A percentile compares a stretch with the other conserved stretches of the same genome.
These are phyloP conservation scores for Philopotamus ludificatus DNA, from an alignment of 1,140 invertebrate species.

Conservation along the genomic window DNA sequence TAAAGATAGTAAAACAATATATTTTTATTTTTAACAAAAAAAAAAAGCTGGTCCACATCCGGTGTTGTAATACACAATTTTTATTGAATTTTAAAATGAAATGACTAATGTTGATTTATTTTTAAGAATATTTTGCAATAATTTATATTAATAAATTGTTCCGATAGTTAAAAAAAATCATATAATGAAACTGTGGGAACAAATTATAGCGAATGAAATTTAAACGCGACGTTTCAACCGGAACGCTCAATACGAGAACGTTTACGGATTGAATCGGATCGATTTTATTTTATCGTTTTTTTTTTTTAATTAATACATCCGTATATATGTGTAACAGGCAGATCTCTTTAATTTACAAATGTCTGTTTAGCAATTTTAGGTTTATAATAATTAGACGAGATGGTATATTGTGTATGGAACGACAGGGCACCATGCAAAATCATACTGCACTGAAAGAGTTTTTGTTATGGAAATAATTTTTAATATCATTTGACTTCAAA, in stretches of 20 bases:
- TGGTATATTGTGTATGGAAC: constrained; percentile 8
- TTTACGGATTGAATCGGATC: too few species aligned
- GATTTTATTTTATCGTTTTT: too few species aligned
- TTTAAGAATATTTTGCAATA: too few species aligned
- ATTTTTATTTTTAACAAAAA: constrained; percentile 38
- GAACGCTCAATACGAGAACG: too few species aligned
- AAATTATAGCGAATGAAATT: too few species aligned
- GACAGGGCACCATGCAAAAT: constrained; percentile 34
- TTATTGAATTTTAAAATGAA: neutral
- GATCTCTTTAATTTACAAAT: constrained; percentile 39
- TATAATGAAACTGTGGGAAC: too few species aligned
- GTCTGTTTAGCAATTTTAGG: constrained; percentile 38
- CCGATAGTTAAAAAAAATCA: too few species aligned
- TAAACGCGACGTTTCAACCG: neutral
- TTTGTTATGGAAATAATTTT: constrained; percentile 22
- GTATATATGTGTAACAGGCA: constrained; percentile 33
- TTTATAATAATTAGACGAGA: constrained; percentile 35
- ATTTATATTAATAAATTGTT: too few species aligned
- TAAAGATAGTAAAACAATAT: constrained; percentile 37
- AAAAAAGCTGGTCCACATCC: neutral
- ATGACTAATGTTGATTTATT: too few species aligned
- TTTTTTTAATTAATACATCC: constrained; percentile 6
- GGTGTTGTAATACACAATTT: neutral
- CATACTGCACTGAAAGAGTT: constrained; percentile 19
- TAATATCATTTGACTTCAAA: constrained; percentile 16